Evolutionary conservation across 2,888 invertebrate species (phyloP), one percentile per base, ranked within the genome.

Genomic region (Heliconius aoede): DNA sequence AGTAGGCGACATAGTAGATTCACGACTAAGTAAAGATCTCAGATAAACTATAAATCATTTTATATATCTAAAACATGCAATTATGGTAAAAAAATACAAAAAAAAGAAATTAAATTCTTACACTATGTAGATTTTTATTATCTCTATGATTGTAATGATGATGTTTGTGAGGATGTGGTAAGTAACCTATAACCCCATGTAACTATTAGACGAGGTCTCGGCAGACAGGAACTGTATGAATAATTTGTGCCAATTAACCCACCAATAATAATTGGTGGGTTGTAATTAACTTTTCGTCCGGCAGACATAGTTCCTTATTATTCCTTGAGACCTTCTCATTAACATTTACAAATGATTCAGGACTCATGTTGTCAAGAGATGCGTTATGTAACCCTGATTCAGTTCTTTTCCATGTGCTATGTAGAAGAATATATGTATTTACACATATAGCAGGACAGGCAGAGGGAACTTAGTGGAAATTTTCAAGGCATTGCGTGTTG

Each of bases 151-250:
- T 72, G 55, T 84, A 85, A 86, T 85, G 79, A 84, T 78, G 80
- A 87, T 91, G 87, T 89, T 90, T 88, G 85, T 86, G 84, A 86
- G 85, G 90, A 91, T 89, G 88, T 85, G 80, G 73, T 62, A 79
- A 85, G 84, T 90, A 88, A 83, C 91, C 87, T 84, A 80, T 87
- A 89, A 87, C 85, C 89, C 82, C 79, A 85, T 65, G 40, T 85
- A 83, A 80, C 79, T 83, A 84, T 86, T 87, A 86, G 86, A 82
- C 84, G 85, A 85, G 90, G 87, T 89, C 90, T 83, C 76, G 67
- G 55, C 76, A 82, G 81, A 85, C 86, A 89, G 87, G 87, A 89
- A 87, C 87, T 83, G 80, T 73, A 76, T 79, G 74, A 78, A 60
- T 75, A 76, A 76, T 79, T 80, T 78, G 72, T 78, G 62, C 58